phyloP scores from a whole-genome alignment of 2,797 vertebrate species.

The Neoniphon sammara region DNA sequence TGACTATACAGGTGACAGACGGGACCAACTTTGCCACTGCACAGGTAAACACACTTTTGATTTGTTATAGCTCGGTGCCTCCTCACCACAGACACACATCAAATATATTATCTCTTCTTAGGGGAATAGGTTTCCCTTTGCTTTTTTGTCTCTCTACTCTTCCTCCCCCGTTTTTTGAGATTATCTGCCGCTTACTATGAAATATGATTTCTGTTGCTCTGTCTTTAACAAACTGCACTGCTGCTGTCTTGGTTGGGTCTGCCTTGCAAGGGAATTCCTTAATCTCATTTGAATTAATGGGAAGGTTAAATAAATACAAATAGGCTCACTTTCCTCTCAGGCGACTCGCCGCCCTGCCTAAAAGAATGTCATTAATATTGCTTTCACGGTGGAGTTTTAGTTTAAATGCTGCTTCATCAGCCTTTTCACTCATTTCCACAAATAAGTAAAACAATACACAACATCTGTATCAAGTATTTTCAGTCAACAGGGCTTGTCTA shows the following conservation, averaged over 20 bases:
- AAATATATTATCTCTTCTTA: slow-evolving; percentile 56
- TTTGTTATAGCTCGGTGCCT: slow-evolving; percentile 47
- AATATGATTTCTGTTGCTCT: slow-evolving; percentile 59
- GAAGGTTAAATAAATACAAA: slow-evolving; percentile 31
- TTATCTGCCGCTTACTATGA: slow-evolving; percentile 63
- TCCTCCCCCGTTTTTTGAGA: slow-evolving; percentile 44
- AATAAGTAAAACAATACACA: not conserved
- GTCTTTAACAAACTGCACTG: slow-evolving; percentile 35
- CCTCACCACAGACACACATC: slow-evolving; percentile 41
- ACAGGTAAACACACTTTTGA: slow-evolving; percentile 84
- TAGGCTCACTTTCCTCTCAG: slow-evolving; percentile 5
- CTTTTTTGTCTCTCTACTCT: slow-evolving; percentile 22
- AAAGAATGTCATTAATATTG: slow-evolving; percentile 6
- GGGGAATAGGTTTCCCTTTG: slow-evolving; percentile 51
- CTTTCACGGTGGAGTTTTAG: not conserved
- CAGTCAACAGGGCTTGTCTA: not conserved
- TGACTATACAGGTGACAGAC: slow-evolving; percentile 96
- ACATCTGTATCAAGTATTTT: slow-evolving; percentile 16
- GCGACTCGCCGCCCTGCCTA: not conserved
- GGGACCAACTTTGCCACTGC: slow-evolving; percentile 90
- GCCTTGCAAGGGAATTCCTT: slow-evolving; percentile 51
- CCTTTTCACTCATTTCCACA: slow-evolving; percentile 13
- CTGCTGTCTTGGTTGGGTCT: slow-evolving; percentile 41
- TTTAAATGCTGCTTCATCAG: slow-evolving; percentile 8
- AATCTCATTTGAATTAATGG: slow-evolving; percentile 59